Conservation (phyloP, 2,888 invertebrate species). For the Chrysolina oricalcia region DNA sequence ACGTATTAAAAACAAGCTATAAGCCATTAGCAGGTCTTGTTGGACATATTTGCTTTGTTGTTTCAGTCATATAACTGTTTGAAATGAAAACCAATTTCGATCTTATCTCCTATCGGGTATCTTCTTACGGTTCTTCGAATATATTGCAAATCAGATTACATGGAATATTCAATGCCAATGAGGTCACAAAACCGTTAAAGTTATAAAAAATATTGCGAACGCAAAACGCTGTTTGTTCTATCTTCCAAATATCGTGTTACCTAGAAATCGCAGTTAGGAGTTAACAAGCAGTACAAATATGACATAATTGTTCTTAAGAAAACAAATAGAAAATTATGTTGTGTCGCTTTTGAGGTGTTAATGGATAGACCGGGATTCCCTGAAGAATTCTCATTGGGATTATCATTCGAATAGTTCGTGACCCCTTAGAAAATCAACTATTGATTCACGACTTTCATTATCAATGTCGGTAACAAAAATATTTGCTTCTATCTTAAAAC, state of each 20-base stretch:
- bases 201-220: background rate
- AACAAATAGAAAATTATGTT: background rate
- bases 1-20: background rate
- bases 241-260: slow-evolving; percentile 4
- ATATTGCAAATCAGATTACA: background rate
- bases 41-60: background rate
- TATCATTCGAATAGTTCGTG: too few species aligned
- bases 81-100: background rate
- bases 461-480: too few species aligned
- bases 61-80: background rate
- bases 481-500: too few species aligned
- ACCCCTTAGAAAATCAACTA: too few species aligned
- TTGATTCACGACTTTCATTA: too few species aligned
- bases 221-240: background rate
- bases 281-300: slow-evolving; percentile 5
- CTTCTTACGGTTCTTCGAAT: background rate
- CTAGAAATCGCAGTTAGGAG: slow-evolving; percentile 8
- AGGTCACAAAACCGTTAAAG: slow-evolving; percentile 2
- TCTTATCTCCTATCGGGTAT: background rate
- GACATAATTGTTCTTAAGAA: background rate
- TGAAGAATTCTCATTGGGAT: background rate
- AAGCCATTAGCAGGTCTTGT: background rate
- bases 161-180: background rate
- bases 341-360: background rate
- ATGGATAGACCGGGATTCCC: background rate